Evolutionary conservation across 2,797 vertebrate genomes (phyloP), one percentile per base, ranked within the genome.

Genomic region (Otolemur crassicaudatus): DNA sequence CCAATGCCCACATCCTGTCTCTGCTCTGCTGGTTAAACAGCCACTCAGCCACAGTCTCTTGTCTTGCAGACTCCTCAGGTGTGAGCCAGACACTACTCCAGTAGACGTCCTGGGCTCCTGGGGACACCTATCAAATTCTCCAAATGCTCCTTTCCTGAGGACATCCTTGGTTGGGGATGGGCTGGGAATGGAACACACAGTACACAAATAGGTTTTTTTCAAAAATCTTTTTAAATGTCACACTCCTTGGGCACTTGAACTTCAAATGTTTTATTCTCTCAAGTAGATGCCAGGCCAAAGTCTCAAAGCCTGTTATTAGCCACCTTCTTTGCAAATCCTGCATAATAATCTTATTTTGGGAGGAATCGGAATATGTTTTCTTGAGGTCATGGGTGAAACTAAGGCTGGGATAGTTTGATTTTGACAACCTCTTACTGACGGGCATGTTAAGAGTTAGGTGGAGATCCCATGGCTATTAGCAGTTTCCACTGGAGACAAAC

Each of bases 381-480:
- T 34, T 20, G 70, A 46, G 7, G 27, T 2, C 16, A 9, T 2
- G 9, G 11, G 1, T 84, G 60, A 92, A 92, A 70, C 8, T 1
- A 90, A 93, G 67, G 61, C 37, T 43, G 49, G 82, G 77, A 13
- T 37, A 23, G 11, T 79, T 95, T 46, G 31, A 60, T 85, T 87
- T 40, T 69, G 53, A 60, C 34, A 46, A 53, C 20, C 27, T 81
- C 23, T 79, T 56, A 73, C 22, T 49, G 72, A 12, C 14, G 5
- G 20, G 13, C 13, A 20, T 8, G 19, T 87, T 29, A 13, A 9
- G 9, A 6, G 8, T 14, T 37, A 1, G 67, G 16, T 37, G 3
- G 9, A 12, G 3, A 70, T 31, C 58, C 43, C 8, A 8, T 11
- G 14, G 34, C 56, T 31, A 31, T 12, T 5, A 79, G 8, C 3